Base-by-base conservation (phyloP, 2,797 vertebrate species). In the Acrossocheilus fasciatus region DNA sequence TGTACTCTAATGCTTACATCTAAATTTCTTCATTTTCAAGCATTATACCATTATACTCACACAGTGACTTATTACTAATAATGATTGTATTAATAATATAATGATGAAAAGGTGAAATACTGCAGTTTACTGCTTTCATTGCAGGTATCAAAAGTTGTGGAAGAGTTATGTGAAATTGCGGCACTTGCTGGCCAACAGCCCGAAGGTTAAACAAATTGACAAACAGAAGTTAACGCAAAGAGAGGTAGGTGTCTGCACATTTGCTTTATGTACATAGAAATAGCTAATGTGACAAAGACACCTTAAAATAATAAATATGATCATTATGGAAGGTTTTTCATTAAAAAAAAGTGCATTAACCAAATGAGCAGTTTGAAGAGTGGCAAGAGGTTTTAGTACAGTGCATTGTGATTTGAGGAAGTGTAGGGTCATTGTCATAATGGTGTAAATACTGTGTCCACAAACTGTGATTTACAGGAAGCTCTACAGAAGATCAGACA, bases 161-260 rank as follows among this genome's bases (percentile, higher is more conserved):
- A 99, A 99, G 94, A 99, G 98, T 93, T 99, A 99, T 0, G 98
- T 99, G 87, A 99, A 99, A 93, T 95, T 99, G 64, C 97, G 98
- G 92, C 98, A 99, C 92, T 97, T 99, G 80, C 95, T 99, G 92
- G 98, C 98, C 82, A 99, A 99, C 92, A 99, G 98, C 92, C 98
- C 98, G 68, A 99, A 99, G 95, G 98, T 99, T 92, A 99, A 98
- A 91, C 98, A 99, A 92, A 96, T 99, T 6, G 98, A 99, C 95
- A 99, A 99, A 89, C 98, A 99, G 96, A 99, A 99, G 93, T 94
- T 99, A 86, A 98, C 97, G 0, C 98, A 99, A 79, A 97, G 98
- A 94, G 98, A 99, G 97, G 98, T 98, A 90, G 10, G 96, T 91
- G 75, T 85, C 52, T 54, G 9, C 43, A n/a, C 64, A 0, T 36